Evolutionary conservation across 2,888 invertebrate species (phyloP).

Genomic region (Pardosa pseudoannulata): DNA sequence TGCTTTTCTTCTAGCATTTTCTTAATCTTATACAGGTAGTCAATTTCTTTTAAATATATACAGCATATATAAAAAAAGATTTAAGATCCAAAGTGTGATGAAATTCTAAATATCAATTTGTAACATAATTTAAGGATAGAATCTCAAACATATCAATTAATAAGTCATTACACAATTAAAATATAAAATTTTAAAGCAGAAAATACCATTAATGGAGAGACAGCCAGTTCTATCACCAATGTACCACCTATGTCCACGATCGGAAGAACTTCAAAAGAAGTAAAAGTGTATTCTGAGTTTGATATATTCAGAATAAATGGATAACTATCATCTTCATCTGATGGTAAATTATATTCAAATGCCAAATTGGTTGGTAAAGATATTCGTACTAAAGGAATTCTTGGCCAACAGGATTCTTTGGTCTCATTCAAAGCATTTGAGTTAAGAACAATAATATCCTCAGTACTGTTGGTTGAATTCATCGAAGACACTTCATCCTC

Average conservation of each 20-base stretch:
- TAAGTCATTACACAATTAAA: too few relatives aligned
- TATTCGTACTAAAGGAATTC: constrained; percentile 61
- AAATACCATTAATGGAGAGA: constrained; percentile 81
- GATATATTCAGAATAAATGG: constrained; percentile 75
- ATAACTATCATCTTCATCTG: constrained; percentile 74
- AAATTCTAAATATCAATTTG: too few relatives aligned
- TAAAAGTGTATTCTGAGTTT: constrained; percentile 80
- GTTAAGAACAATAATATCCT: background rate
- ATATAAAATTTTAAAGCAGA: background rate
- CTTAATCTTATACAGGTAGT: too few relatives aligned
- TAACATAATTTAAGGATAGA: too few relatives aligned
- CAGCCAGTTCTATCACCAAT: constrained; percentile 84
- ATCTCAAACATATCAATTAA: too few relatives aligned
- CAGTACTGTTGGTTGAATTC: background rate
- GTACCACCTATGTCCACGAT: constrained; percentile 89
- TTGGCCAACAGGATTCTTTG: constrained; percentile 50
- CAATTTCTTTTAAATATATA: too few relatives aligned
- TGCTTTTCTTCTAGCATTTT: too few relatives aligned
- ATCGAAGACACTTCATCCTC: background rate
- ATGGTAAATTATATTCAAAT: constrained; percentile 74
- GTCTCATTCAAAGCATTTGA: background rate
- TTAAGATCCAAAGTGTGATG: too few relatives aligned
- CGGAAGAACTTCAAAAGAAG: constrained; percentile 85
- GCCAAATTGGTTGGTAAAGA: constrained; percentile 67
- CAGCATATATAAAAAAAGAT: too few relatives aligned